Evolutionary conservation across 2,113 vertebrate species (phyloP).

Genomic region (Gymnocephalus cernua): DNA sequence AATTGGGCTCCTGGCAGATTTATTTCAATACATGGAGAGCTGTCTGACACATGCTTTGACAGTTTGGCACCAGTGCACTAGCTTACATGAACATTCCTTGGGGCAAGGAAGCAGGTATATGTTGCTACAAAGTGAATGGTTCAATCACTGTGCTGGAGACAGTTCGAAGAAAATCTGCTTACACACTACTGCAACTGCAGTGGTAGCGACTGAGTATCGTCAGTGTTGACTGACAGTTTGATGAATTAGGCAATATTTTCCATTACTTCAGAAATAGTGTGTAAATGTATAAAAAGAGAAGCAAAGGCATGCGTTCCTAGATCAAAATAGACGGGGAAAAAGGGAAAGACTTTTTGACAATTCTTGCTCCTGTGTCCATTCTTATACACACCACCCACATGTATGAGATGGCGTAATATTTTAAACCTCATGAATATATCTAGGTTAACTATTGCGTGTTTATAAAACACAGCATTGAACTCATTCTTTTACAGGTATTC

Average conservation of each 20-base stretch:
- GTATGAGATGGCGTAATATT: no score
- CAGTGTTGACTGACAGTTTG: neutral
- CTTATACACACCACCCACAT: neutral
- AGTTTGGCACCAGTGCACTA: constrained; percentile 41
- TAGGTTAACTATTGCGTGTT: neutral
- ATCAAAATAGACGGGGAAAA: neutral
- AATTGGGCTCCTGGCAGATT: constrained; percentile 35
- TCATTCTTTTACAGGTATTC: constrained; percentile 7
- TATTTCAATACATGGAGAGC: constrained; percentile 26
- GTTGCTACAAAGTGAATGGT: constrained; percentile 51
- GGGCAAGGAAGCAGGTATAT: constrained; percentile 45
- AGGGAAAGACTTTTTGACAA: neutral
- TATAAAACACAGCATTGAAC: neutral
- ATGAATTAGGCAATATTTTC: neutral
- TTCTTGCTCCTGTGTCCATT: neutral
- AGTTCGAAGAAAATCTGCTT: constrained; percentile 32
- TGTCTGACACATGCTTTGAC: constrained; percentile 44
- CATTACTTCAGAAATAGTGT: neutral
- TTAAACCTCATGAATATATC: neutral
- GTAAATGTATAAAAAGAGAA: neutral
- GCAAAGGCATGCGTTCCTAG: neutral
- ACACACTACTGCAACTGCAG: neutral
- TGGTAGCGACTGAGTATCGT: neutral
- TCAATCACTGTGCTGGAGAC: constrained; percentile 43
- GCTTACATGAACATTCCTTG: constrained; percentile 2